Percentiles rank a stretch among this genome's conserved stretches.
phyloP scores from a whole-genome alignment of 2,113 vertebrate species.

The Clarias macrocephalus region DNA sequence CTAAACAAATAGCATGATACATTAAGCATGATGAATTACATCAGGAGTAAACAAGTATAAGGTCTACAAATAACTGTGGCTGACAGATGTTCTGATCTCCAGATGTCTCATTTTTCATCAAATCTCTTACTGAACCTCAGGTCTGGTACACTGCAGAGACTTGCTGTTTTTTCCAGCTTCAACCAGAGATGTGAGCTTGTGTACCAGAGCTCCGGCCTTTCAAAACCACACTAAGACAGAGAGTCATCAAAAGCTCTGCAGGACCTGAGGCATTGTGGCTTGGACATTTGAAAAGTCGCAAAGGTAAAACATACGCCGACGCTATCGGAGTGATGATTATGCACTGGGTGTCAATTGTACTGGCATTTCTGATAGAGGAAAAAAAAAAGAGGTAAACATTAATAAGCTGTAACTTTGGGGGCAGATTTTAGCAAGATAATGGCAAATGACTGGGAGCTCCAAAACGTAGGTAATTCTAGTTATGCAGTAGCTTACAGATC shows the following conservation, averaged over 20 bases:
- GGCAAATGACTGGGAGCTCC: no score
- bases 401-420: neutral
- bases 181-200: neutral
- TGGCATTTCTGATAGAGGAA: neutral
- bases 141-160: neutral
- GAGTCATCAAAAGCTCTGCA: neutral
- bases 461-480: no score
- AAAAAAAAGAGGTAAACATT: neutral
- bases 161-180: conserved; percentile 14
- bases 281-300: neutral
- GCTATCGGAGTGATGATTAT: neutral
- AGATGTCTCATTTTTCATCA: conserved; percentile 17
- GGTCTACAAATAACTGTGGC: neutral
- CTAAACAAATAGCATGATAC: neutral
- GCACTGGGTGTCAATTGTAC: neutral
- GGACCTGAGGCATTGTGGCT: neutral
- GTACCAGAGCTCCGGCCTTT: neutral
- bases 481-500: no score
- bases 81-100: conserved; percentile 7
- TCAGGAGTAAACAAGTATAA: neutral
- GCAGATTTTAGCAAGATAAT: no score
- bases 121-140: conserved; percentile 1
- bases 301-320: neutral
- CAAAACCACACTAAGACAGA: neutral
- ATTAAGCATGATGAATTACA: neutral